A percentile compares a stretch with the other conserved stretches of the same genome.
Conservation (phyloP, 2,113 vertebrate genomes). For the Motacilla alba region DNA sequence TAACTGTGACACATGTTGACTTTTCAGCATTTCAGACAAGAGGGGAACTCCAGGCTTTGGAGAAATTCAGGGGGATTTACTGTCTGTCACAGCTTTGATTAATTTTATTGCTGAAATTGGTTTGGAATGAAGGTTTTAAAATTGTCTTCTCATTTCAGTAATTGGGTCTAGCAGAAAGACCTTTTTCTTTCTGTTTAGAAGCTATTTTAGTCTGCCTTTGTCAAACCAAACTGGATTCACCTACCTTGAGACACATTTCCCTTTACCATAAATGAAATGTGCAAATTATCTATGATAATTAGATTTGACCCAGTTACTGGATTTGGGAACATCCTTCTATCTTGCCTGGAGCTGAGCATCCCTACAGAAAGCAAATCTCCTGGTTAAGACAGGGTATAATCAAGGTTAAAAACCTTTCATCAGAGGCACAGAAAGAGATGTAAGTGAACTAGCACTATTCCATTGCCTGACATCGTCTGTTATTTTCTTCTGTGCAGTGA, state of each 20-base stretch:
- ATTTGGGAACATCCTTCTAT: conserved; percentile 50
- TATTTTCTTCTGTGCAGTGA: not conserved
- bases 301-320: conserved; percentile 59
- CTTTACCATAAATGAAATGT: conserved; percentile 26
- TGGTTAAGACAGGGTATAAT: not conserved
- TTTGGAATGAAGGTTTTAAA: not conserved
- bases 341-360: conserved; percentile 44
- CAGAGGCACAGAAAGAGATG: not conserved
- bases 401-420: conserved; percentile 50
- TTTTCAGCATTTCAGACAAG: not conserved
- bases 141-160: not conserved
- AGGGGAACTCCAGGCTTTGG: not conserved
- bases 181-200: not conserved
- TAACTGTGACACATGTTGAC: not conserved
- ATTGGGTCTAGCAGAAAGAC: not conserved
- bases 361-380: conserved; percentile 29
- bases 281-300: conserved; percentile 60
- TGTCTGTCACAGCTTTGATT: not conserved
- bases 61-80: not conserved
- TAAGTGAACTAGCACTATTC: conserved; percentile 17
- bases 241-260: conserved; percentile 35
- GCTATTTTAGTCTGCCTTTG: conserved; percentile 15
- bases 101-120: not conserved
- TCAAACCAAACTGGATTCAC: conserved; percentile 3
- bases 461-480: not conserved